Percentiles rank a stretch among this genome's conserved stretches.
These are phyloP conservation scores for Urocynchramus pylzowi DNA, from an alignment of 2,113 vertebrate species.

Conservation along the genomic window DNA sequence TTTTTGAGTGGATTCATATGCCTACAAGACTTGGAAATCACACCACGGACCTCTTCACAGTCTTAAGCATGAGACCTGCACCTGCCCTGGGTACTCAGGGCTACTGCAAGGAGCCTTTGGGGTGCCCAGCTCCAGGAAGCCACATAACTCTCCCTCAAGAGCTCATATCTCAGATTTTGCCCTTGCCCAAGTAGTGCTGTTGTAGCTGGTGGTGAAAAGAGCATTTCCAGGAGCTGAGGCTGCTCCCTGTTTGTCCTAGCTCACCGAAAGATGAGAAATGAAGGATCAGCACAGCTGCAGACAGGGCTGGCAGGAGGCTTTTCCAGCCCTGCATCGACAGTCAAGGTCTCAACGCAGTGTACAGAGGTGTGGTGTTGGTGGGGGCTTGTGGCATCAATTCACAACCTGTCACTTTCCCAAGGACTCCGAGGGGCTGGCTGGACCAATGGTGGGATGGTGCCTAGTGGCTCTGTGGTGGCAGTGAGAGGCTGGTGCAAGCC, in stretches of 20 bases:
- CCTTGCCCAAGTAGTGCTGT: background rate
- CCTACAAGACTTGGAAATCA: background rate
- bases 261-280: background rate
- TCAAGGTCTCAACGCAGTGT: accelerated
- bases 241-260: background rate
- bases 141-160: accelerated
- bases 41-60: background rate
- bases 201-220: background rate
- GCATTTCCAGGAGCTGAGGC: background rate
- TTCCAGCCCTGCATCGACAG: accelerated
- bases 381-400: background rate
- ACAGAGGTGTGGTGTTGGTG: background rate
- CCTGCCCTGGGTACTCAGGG: background rate
- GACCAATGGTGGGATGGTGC: accelerated
- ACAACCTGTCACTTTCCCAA: background rate
- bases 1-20: background rate
- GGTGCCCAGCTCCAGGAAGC: background rate
- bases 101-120: background rate
- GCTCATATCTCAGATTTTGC: accelerated
- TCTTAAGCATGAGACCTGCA: accelerated
- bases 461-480: background rate
- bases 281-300: background rate
- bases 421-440: background rate
- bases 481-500: background rate
- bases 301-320: background rate